Evolutionary conservation across 2,888 invertebrate species (phyloP).

Genomic region (Diarsia rubi): DNA sequence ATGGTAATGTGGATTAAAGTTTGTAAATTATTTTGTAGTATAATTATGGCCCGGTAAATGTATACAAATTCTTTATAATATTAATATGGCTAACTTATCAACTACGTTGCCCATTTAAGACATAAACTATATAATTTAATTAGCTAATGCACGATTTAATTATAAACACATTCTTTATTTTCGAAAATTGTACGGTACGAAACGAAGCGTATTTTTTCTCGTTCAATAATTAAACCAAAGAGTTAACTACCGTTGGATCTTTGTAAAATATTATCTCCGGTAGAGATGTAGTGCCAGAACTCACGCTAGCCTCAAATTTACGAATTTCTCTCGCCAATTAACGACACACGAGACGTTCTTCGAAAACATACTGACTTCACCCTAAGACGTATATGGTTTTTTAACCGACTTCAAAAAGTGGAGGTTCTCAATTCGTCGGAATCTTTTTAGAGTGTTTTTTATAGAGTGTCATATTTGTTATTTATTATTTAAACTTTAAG

Average conservation of each 20-base stretch:
- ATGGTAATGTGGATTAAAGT: neutral
- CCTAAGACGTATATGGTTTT: slow-evolving; percentile 37
- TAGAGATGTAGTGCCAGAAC: slow-evolving; percentile 51
- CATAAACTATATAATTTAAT: neutral
- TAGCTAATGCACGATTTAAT: slow-evolving; percentile 4
- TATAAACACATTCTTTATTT: neutral
- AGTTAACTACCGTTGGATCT: slow-evolving; percentile 46
- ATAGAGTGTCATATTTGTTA: neutral
- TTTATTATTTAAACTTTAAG: no score
- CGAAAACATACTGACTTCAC: slow-evolving; percentile 39
- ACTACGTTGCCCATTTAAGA: neutral
- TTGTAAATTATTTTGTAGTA: neutral
- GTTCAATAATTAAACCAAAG: slow-evolving; percentile 33
- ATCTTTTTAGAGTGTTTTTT: neutral
- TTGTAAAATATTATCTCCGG: slow-evolving; percentile 50
- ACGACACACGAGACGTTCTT: slow-evolving; percentile 21
- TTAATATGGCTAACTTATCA: neutral
- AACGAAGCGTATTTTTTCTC: slow-evolving; percentile 13
- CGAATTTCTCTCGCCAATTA: slow-evolving; percentile 64
- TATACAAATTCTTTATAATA: neutral
- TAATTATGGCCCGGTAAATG: neutral
- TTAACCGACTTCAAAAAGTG: no score
- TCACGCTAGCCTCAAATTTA: slow-evolving; percentile 65
- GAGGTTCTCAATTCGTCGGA: no score
- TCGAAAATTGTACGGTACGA: neutral